Evolutionary conservation across 1,140 invertebrate genomes (phyloP).

Genomic region (Nomia melanderi): DNA sequence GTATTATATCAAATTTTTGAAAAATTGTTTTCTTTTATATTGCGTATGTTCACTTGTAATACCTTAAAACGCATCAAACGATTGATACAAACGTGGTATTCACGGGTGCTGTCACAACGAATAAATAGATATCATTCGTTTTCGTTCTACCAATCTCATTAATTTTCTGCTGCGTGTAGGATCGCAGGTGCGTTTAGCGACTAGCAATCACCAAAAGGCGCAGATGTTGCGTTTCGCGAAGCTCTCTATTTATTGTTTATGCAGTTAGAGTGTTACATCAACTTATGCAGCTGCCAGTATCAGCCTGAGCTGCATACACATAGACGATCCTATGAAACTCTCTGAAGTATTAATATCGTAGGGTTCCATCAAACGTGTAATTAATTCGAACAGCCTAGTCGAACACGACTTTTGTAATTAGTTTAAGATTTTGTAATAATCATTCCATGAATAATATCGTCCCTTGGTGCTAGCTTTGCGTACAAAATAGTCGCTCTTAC

Average conservation of each 20-base stretch:
- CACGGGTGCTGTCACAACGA: no score
- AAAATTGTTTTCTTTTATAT: no score
- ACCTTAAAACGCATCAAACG: no score
- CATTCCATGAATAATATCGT: no score
- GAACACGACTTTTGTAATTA: background rate
- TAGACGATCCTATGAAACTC: background rate
- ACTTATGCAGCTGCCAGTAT: slow-evolving; percentile 4
- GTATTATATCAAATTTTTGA: no score
- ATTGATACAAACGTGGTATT: no score
- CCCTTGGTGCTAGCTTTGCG: no score
- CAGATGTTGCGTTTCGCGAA: slow-evolving; percentile 16
- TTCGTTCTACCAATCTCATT: no score
- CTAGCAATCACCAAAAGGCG: background rate
- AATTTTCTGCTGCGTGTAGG: background rate
- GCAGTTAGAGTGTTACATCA: slow-evolving; percentile 2
- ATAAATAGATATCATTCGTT: no score
- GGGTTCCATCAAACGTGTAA: background rate
- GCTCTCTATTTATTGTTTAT: slow-evolving; percentile 27
- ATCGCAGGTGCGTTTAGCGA: background rate
- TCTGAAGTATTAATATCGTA: slow-evolving; percentile 3
- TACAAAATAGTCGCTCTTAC: no score
- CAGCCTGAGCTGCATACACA: background rate
- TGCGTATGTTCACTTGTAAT: no score
- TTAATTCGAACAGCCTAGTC: background rate
- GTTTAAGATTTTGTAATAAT: no score